These are phyloP conservation scores for Pristionchus arcanus DNA, from an alignment of 2,888 invertebrate genomes.

Conservation along the genomic window DNA sequence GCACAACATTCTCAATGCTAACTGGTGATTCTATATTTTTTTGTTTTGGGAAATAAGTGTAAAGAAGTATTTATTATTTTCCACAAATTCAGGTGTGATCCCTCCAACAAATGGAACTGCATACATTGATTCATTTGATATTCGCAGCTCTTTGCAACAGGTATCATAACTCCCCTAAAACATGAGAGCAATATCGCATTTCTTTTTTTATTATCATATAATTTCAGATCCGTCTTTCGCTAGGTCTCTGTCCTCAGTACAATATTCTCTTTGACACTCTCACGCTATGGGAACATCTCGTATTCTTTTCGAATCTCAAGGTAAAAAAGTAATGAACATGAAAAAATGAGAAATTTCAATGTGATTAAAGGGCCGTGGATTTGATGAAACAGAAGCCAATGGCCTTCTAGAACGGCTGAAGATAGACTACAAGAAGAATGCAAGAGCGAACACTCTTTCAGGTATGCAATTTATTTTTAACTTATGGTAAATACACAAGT, in stretches of 20 bases:
- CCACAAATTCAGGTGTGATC: conserved; percentile 66
- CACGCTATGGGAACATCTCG: conserved; percentile 89
- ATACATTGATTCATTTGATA: conserved; percentile 83
- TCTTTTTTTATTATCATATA: too few species aligned
- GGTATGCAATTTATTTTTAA: background rate
- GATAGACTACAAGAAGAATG: conserved; percentile 85
- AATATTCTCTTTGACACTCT: conserved; percentile 90
- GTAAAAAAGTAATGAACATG: too few species aligned
- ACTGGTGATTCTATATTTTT: conserved; percentile 82
- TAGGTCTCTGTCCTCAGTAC: conserved; percentile 93
- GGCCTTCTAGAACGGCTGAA: conserved; percentile 85
- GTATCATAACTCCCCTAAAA: background rate
- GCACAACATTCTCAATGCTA: conserved; percentile 94
- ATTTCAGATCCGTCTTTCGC: conserved; percentile 48
- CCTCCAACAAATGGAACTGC: conserved; percentile 71
- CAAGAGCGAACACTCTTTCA: conserved; percentile 82
- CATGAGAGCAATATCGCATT: too few species aligned
- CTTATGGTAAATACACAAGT: background rate
- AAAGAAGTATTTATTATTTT: background rate
- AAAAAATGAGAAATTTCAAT: too few species aligned
- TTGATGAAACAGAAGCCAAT: conserved; percentile 84
- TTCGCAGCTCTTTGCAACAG: conserved; percentile 79
- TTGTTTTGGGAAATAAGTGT: too few species aligned
- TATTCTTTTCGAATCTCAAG: conserved; percentile 86
- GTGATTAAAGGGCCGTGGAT: conserved; percentile 81